Conservation (phyloP, 2,888 invertebrate genomes). For the Drosophila crucigera region DNA sequence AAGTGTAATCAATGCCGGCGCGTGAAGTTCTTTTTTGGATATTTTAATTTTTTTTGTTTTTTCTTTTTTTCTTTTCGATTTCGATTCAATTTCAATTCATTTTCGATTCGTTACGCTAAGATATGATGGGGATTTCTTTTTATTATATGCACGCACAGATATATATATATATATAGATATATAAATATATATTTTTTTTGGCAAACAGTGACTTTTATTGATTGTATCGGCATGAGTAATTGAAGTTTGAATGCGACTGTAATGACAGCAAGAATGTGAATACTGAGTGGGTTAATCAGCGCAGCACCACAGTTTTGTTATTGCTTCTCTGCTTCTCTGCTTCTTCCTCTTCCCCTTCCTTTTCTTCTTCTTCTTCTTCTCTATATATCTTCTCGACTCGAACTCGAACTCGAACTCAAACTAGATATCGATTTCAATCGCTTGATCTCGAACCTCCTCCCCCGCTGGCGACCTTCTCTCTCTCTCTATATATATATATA, state of each 20-base stretch:
- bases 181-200: constrained; percentile 6
- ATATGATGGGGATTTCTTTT: constrained; percentile 38
- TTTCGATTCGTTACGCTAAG: constrained; percentile 57
- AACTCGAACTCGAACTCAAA: constrained; percentile 10
- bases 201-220: constrained; percentile 60
- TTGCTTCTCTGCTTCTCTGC: constrained; percentile 1
- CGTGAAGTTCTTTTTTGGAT: constrained; percentile 26
- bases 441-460: constrained; percentile 16
- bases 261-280: constrained; percentile 66
- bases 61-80: constrained; percentile 43
- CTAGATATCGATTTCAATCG: constrained; percentile 44
- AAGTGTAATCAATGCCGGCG: constrained; percentile 64
- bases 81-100: constrained; percentile 48
- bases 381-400: background rate
- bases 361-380: background rate
- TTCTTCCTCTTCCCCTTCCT: background rate
- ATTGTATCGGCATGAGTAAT: constrained; percentile 67
- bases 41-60: background rate
- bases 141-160: constrained; percentile 14
- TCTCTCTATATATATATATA: background rate
- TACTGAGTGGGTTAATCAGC: constrained; percentile 58
- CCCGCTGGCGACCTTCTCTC: constrained; percentile 18
- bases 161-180: background rate
- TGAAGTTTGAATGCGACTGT: constrained; percentile 63
- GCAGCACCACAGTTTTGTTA: constrained; percentile 3